Conservation (phyloP, 2,888 invertebrate genomes). For the Limnephilus lunatus region DNA sequence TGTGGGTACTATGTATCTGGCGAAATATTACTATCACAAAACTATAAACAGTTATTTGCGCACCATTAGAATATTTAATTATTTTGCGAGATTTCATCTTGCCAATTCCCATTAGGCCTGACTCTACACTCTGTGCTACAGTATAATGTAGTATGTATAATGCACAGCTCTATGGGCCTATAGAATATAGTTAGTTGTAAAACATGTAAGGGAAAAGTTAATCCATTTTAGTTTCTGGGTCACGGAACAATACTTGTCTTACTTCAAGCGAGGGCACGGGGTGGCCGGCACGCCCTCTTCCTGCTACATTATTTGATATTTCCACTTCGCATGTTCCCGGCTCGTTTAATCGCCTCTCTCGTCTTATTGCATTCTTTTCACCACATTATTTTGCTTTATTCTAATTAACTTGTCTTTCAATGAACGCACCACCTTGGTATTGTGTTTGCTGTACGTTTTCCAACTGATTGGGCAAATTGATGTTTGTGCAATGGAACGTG, state of each 20-base stretch:
- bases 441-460: slow-evolving; percentile 2
- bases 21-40: neutral
- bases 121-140: neutral
- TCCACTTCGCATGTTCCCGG: neutral
- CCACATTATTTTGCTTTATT: neutral
- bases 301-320: slow-evolving; percentile 12
- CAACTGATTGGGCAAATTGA: neutral
- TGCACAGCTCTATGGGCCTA: neutral
- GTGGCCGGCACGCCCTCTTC: slow-evolving; percentile 2
- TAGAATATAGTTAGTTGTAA: slow-evolving; percentile 6
- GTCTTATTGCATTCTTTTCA: slow-evolving; percentile 35
- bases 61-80: neutral
- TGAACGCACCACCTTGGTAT: neutral
- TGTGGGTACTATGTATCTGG: no score
- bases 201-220: slow-evolving; percentile 4
- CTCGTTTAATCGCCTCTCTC: slow-evolving; percentile 14
- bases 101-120: slow-evolving; percentile 10
- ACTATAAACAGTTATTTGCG: neutral
- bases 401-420: neutral
- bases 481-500: no score
- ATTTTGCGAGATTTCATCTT: slow-evolving; percentile 8
- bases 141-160: neutral
- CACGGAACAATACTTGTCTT: slow-evolving; percentile 16
- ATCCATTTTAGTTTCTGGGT: slow-evolving; percentile 8
- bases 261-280: neutral